Evolutionary conservation across 1,140 invertebrate genomes (phyloP).

Genomic region (Musca vetustissima): DNA sequence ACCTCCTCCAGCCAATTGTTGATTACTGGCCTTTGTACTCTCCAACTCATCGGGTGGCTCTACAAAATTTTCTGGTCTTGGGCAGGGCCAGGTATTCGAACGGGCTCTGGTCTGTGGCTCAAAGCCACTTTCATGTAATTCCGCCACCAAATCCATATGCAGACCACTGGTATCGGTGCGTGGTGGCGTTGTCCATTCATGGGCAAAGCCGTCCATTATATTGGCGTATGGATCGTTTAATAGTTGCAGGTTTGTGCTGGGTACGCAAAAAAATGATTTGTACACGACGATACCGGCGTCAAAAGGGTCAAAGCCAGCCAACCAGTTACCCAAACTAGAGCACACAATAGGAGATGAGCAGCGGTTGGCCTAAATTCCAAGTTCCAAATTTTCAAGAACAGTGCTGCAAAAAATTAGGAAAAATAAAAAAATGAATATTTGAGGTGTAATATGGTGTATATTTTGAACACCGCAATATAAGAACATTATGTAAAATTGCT

Average conservation of each 20-base stretch:
- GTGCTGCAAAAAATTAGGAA: background rate
- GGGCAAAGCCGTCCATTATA: constrained; percentile 50
- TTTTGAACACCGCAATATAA: too few relatives aligned
- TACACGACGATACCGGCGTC: too few relatives aligned
- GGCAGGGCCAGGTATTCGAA: constrained; percentile 97
- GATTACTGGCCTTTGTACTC: constrained; percentile 66
- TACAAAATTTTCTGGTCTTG: constrained; percentile 86
- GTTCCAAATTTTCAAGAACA: background rate
- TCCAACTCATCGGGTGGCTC: constrained; percentile 66
- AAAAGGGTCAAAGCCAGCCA: background rate
- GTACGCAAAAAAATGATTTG: constrained; percentile 8
- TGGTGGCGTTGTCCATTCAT: constrained; percentile 49
- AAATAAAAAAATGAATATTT: background rate
- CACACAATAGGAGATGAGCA: too few relatives aligned
- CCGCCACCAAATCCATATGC: constrained; percentile 63
- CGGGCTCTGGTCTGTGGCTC: constrained; percentile 90
- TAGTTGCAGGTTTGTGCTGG: constrained; percentile 25
- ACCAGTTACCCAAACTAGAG: too few relatives aligned
- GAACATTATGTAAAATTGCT: too few relatives aligned
- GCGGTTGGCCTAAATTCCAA: too few relatives aligned
- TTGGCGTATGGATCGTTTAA: constrained; percentile 27
- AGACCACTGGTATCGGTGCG: constrained; percentile 42
- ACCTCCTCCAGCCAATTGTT: constrained; percentile 59
- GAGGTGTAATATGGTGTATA: too few relatives aligned
- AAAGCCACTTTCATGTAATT: constrained; percentile 74